Base-by-base conservation (phyloP, 2,113 vertebrate species). In the Heliornis fulica region DNA sequence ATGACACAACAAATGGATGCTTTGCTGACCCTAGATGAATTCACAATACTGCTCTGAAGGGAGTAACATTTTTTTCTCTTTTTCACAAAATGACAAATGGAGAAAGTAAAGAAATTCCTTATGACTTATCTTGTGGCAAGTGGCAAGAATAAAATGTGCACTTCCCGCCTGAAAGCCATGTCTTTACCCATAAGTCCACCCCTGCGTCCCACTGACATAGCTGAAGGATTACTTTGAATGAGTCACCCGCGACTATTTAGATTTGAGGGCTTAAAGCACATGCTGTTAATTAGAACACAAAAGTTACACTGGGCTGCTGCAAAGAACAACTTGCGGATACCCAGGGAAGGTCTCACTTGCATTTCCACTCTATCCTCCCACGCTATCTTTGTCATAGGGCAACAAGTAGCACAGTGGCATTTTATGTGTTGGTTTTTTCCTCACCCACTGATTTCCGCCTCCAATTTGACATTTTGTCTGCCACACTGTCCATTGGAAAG, bases 321-420 rank as follows among this genome's bases (percentile, higher is more conserved):
- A 94, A 72, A 91, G 79, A 84, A 51, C 77, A 78, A 87, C 48
- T 92, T 80, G 68, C 13, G 25, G 84, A 70, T 89, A 75, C 48
- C 92, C 95, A 94, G 87, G 92, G 92, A 91, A 93, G 89, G 54
- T 93, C 90, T 94, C 74, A 88, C 90, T 94, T 90, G 87, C n/a
- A 43, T 88, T 95, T 95, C 70, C 94, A 94, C 90, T 93, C 87
- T 46, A 38, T 75, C 90, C 92, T 96, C 95, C 95, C 91, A 96
- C 96, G 69, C 95, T 84, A 26, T 89, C 93, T 95, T 96, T 97
- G 95, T 97, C 96, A 97, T 96, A 96, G 90, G 95, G 96, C 96
- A 96, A 51, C 65, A 69, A 91, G 85, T 69, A 96, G 78, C 83
- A 96, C 90, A 96, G 93, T 94, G 94, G 50, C 87, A 87, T 90